Evolutionary conservation across 2,888 invertebrate species (phyloP).

Genomic region (Crepidodera aurea): DNA sequence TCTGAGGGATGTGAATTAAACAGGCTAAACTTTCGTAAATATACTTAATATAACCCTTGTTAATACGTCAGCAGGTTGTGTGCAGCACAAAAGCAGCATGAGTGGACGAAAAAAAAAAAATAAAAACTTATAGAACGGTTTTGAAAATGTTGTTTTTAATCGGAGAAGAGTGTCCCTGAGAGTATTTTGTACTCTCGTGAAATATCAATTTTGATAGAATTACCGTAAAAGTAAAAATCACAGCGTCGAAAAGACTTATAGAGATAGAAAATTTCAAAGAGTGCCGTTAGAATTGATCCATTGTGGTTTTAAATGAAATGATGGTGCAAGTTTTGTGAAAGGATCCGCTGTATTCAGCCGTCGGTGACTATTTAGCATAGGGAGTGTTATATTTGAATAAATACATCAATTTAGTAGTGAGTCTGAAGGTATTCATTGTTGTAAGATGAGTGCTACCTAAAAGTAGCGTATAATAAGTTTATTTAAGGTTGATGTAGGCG

Average conservation of each 20-base stretch:
- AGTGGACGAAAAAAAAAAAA: constrained; percentile 15
- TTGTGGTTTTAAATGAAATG: constrained; percentile 39
- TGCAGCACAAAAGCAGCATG: constrained; percentile 7
- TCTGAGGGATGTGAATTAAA: constrained; percentile 48
- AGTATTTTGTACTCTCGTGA: too few relatives aligned
- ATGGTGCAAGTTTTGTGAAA: constrained; percentile 38
- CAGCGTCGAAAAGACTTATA: background rate
- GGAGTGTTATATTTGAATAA: constrained; percentile 54
- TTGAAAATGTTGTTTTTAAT: too few relatives aligned
- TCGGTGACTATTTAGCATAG: constrained; percentile 49
- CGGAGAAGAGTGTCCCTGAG: too few relatives aligned
- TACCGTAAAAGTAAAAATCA: constrained; percentile 2
- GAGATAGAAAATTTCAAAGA: constrained; percentile 18
- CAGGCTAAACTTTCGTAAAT: constrained; percentile 31
- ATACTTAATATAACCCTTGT: constrained; percentile 32
- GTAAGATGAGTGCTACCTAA: constrained; percentile 54
- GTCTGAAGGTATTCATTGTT: constrained; percentile 53
- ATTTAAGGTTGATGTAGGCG: constrained; percentile 45
- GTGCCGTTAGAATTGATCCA: constrained; percentile 24
- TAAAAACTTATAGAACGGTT: too few relatives aligned
- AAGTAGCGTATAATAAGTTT: constrained; percentile 52
- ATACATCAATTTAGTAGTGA: constrained; percentile 50
- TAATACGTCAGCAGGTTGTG: constrained; percentile 34
- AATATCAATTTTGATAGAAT: background rate
- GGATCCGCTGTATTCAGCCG: constrained; percentile 33